These are phyloP conservation scores for Phalanger gymnotis DNA, from an alignment of 2,797 vertebrate genomes.

Conservation along the genomic window DNA sequence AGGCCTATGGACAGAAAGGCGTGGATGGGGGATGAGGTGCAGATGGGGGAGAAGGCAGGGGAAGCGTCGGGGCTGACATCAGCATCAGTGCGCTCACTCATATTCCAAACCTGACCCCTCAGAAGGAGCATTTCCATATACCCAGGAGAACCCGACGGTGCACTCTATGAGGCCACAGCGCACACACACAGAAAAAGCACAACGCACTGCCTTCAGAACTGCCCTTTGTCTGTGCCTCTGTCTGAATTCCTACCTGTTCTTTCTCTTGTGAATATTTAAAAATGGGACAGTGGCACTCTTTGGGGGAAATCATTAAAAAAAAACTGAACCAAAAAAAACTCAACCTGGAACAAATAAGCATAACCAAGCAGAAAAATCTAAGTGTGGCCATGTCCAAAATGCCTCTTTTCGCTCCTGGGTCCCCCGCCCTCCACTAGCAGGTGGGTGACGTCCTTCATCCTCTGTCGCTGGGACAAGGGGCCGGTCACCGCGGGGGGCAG, in stretches of 20 bases:
- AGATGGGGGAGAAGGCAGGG: neutral
- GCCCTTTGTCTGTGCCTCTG: neutral
- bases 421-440: neutral
- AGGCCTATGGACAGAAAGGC: neutral
- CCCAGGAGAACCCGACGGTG: neutral
- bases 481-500: fast-evolving
- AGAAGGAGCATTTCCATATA: neutral
- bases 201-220: neutral
- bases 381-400: neutral
- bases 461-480: neutral
- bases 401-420: neutral
- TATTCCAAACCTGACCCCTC: too few species aligned
- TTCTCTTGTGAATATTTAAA: neutral
- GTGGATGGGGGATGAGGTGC: too few species aligned
- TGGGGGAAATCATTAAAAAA: neutral
- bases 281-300: neutral
- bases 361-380: neutral
- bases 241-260: neutral
- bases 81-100: too few species aligned
- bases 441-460: neutral
- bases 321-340: neutral
- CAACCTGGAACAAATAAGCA: neutral
- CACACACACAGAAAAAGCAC: neutral
- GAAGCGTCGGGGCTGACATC: neutral
- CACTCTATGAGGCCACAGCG: neutral